phyloP scores from a whole-genome alignment of 1,140 invertebrate species.

The Geopemphigus sp. region DNA sequence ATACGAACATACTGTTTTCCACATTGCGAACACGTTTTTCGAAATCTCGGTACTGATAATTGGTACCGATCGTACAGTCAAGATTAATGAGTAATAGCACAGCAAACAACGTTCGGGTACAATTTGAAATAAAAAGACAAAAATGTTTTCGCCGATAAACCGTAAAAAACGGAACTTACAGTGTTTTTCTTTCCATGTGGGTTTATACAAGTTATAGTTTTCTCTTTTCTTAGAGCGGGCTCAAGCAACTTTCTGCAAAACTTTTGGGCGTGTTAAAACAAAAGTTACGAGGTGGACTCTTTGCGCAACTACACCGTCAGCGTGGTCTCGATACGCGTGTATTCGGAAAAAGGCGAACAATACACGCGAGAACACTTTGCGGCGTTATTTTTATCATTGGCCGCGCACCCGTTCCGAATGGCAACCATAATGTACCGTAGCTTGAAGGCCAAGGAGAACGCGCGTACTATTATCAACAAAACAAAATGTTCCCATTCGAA shows the following conservation, averaged over 20 bases:
- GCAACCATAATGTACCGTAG: not conserved
- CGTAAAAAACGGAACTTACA: not conserved
- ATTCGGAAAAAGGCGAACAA: not conserved
- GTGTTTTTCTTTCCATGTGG: not conserved
- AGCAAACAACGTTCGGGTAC: not conserved
- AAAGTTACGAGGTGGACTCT: not conserved
- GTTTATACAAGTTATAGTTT: not conserved
- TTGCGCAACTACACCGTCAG: not conserved
- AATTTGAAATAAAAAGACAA: not conserved
- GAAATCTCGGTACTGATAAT: too few relatives aligned
- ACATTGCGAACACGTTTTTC: too few relatives aligned
- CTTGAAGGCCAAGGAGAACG: not conserved
- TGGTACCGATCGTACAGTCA: too few relatives aligned
- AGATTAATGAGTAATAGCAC: not conserved
- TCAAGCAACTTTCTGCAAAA: not conserved
- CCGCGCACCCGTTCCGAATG: not conserved
- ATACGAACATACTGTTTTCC: too few relatives aligned
- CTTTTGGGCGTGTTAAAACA: not conserved
- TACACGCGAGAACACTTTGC: not conserved
- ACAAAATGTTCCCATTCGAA: not conserved
- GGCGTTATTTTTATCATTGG: not conserved
- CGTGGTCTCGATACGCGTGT: not conserved
- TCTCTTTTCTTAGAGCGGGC: not conserved
- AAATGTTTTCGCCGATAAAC: not conserved
- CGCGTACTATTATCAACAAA: too few relatives aligned